Conservation (phyloP, 2,113 vertebrate species). For the Pithys albifrons region DNA sequence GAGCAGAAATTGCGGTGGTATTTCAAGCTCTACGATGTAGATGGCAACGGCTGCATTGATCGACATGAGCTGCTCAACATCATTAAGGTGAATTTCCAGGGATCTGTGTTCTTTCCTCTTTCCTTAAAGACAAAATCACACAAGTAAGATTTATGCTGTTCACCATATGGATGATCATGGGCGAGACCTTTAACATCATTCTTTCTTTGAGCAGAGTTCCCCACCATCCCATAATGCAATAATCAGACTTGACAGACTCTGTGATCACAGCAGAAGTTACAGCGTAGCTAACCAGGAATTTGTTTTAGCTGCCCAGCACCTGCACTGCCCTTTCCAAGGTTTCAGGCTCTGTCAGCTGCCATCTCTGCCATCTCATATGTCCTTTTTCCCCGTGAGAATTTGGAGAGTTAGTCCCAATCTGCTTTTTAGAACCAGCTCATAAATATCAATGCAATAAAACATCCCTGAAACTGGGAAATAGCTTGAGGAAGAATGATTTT, state of each 20-base stretch:
- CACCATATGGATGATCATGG: neutral
- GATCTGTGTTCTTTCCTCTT: neutral
- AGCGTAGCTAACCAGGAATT: neutral
- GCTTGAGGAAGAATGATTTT: neutral
- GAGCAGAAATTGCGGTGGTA: conserved; percentile 94
- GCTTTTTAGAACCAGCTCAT: neutral
- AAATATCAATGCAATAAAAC: neutral
- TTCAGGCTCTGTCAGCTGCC: neutral
- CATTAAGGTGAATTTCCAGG: conserved; percentile 80
- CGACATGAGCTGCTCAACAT: conserved; percentile 89
- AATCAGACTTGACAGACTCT: neutral
- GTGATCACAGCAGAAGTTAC: neutral
- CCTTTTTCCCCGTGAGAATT: neutral
- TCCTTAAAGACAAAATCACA: neutral
- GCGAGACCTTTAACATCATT: neutral
- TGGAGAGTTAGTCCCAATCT: neutral
- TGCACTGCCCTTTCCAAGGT: neutral
- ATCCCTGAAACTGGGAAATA: neutral
- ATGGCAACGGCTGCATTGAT: conserved; percentile 92
- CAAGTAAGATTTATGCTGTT: neutral
- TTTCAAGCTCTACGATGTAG: conserved; percentile 92
- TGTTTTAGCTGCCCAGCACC: neutral
- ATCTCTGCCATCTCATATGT: neutral
- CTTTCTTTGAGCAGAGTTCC: neutral
- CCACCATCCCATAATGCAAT: neutral